Evolutionary conservation across 1,140 invertebrate species (phyloP).

Genomic region (Drosophila ercepeae): DNA sequence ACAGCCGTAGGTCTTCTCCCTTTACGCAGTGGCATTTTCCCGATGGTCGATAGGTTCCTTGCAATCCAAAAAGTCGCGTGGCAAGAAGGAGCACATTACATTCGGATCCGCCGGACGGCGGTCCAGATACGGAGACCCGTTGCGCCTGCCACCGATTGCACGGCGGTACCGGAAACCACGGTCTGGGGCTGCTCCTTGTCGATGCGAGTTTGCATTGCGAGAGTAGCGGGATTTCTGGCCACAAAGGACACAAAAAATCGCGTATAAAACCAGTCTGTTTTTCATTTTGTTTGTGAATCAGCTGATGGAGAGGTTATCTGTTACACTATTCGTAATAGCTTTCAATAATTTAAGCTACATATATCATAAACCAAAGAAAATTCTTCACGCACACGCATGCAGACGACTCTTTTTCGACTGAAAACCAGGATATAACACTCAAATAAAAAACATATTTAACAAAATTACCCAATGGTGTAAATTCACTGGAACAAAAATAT

Average conservation of each 20-base stretch:
- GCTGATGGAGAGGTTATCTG: slow-evolving; percentile 1
- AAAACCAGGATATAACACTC: no score
- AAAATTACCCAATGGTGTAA: no score
- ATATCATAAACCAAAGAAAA: no score
- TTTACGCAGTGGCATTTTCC: slow-evolving; percentile 93
- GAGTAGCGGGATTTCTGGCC: slow-evolving; percentile 19
- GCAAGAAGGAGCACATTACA: slow-evolving; percentile 84
- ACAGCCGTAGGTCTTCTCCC: slow-evolving; percentile 94
- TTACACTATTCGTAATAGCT: no score
- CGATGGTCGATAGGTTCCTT: slow-evolving; percentile 95
- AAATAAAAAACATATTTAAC: no score
- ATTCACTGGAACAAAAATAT: no score
- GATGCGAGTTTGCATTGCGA: slow-evolving; percentile 72
- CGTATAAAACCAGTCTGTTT: slow-evolving; percentile 32
- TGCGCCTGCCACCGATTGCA: slow-evolving; percentile 66
- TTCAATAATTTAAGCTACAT: no score
- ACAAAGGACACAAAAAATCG: slow-evolving; percentile 46
- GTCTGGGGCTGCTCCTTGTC: slow-evolving; percentile 74
- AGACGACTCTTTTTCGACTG: no score
- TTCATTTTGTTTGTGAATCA: slow-evolving; percentile 34
- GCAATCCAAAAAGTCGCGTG: slow-evolving; percentile 94
- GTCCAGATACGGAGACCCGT: slow-evolving; percentile 26
- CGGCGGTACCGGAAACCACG: slow-evolving; percentile 65
- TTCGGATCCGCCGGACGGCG: slow-evolving; percentile 69
- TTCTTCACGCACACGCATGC: no score